Evolutionary conservation across 2,797 vertebrate species (phyloP).

Genomic region (Lepilemur septentrionalis): DNA sequence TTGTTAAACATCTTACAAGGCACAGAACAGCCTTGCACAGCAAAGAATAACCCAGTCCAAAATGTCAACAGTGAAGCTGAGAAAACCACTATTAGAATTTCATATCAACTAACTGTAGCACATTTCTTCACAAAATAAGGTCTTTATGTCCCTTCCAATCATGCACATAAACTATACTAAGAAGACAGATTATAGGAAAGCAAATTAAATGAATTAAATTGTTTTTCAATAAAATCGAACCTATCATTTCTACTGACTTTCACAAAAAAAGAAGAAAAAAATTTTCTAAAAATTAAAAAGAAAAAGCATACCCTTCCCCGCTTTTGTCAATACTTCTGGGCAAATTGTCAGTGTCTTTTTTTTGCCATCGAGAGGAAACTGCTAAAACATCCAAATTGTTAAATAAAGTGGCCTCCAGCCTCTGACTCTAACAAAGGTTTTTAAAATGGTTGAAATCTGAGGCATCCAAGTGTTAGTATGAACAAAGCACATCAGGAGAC

Average conservation of each 20-base stretch:
- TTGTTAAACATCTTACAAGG: not conserved
- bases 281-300: slow-evolving; percentile 1
- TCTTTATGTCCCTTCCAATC: not conserved
- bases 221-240: not conserved
- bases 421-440: not conserved
- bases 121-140: not conserved
- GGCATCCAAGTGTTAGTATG: not conserved
- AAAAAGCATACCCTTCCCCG: not conserved
- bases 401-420: not conserved
- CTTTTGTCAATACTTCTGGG: not conserved
- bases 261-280: not conserved
- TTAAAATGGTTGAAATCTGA: not conserved
- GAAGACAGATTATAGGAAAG: not conserved
- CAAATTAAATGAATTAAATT: not conserved
- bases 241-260: not conserved
- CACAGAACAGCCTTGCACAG: not conserved
- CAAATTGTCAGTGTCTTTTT: not conserved
- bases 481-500: not conserved
- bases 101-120: not conserved
- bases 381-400: not conserved
- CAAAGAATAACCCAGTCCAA: not conserved
- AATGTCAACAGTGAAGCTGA: not conserved
- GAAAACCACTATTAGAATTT: not conserved
- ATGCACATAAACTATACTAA: not conserved
- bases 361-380: not conserved